Conservation (phyloP, 53 echinoderm and acorn worm species). For the Actinopyga echinites region DNA sequence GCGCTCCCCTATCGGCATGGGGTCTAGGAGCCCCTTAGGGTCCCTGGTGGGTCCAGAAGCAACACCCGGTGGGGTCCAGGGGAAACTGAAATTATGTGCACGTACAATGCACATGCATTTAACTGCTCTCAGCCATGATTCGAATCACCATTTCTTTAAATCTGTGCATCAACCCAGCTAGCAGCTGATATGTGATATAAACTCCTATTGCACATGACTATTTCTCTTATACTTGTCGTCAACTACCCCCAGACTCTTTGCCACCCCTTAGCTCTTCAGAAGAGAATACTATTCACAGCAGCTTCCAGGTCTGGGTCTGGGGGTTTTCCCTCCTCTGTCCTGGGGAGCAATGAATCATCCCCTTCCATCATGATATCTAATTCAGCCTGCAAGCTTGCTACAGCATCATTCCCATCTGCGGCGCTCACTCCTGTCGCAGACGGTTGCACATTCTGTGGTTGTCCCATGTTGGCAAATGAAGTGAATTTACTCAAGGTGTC, state of each 20-base stretch:
- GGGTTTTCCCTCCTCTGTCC: neutral
- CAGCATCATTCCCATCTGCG: neutral
- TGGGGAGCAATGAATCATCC: constrained; percentile 15
- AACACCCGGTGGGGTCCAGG: too few species aligned
- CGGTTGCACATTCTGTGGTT: neutral
- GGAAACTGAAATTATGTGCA: too few species aligned
- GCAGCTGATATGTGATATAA: too few species aligned
- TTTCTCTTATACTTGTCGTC: too few species aligned
- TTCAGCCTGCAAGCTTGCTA: constrained; percentile 23
- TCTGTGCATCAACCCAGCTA: too few species aligned
- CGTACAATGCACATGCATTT: too few species aligned
- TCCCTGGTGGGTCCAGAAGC: too few species aligned
- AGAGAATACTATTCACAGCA: constrained; percentile 79
- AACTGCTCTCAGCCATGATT: too few species aligned
- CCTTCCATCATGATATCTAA: constrained; percentile 32
- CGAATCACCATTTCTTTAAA: too few species aligned
- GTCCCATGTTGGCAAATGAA: neutral
- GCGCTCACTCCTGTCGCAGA: neutral
- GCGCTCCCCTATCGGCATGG: too few species aligned
- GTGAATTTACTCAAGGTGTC: constrained; percentile 16
- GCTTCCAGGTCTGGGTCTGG: constrained; percentile 73
- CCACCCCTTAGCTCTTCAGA: constrained; percentile 30
- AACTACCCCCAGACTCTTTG: neutral
- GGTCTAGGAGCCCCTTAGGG: too few species aligned
- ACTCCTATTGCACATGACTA: too few species aligned